Evolutionary conservation across 2,797 vertebrate genomes (phyloP), one percentile per base, ranked within the genome.

Genomic region (Melanotaenia maccullochi): DNA sequence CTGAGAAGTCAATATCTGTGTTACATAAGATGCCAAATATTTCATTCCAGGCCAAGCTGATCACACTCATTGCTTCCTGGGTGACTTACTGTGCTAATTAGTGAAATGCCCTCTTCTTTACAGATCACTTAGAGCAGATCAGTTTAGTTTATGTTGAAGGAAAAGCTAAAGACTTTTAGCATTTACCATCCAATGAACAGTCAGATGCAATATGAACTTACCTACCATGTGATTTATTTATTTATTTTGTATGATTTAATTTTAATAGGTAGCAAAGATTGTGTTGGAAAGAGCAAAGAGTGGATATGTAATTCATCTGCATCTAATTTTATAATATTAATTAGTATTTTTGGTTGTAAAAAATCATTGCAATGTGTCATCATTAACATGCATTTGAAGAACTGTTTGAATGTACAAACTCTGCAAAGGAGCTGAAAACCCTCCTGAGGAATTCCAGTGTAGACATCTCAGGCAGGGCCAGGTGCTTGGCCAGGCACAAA

Each of bases 381-480:
- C n/a, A 71, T 59, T 70, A 60, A n/a, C 54, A 56, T 70, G 25
- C 56, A 35, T 73, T 68, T 68, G 59, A 51, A 56, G 60, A 76
- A 56, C 18, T 16, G 32, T 63, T 44, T 25, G 32, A 81, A 60
- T 32, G 49, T 56, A 74, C 20, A 47, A 44, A 70, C 24, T 58
- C 20, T 16, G 61, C 55, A 70, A 57, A 81, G 75, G 68, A 62
- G 73, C 77, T 73, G 66, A 72, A 72, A 84, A 52, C 30, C 68
- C 82, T 61, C 72, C 69, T 67, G 71, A 72, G 80, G 83, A 74
- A 71, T 25, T 56, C 54, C 18, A n/a, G 67, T 42, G 60, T 0
- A 54, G 71, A 80, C 75, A 75, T 77, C 65, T 86, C 56, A 65
- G 76, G 65, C 71, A 77, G 66, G 74, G 63, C 73, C 87, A 92